Conservation (phyloP, 64 coral and sea anemone species). For the Montipora sp. region DNA sequence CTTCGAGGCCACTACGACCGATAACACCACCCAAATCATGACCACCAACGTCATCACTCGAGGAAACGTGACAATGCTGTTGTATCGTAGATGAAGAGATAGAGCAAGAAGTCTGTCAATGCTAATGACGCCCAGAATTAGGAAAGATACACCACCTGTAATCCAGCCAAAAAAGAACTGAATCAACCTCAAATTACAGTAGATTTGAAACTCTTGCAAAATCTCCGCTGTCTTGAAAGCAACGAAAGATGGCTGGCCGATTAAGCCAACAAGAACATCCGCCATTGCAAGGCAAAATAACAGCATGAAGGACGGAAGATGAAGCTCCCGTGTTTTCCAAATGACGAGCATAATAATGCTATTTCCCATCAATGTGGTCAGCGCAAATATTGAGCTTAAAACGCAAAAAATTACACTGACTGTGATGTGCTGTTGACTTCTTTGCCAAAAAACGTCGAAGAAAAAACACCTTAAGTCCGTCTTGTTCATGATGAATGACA, state of each 20-base stretch:
- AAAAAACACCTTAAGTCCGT: conserved; percentile 10
- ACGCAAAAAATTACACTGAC: neutral
- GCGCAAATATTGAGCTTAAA: conserved; percentile 12
- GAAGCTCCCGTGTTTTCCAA: conserved; percentile 1
- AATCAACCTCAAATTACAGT: neutral
- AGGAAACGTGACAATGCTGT: conserved; percentile 1
- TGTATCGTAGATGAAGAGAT: conserved; percentile 54
- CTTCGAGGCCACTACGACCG: neutral
- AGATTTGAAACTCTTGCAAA: neutral
- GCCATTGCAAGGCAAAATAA: conserved; percentile 28
- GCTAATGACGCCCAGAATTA: conserved; percentile 27
- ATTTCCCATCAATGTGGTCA: conserved; percentile 44
- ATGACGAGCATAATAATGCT: conserved; percentile 33
- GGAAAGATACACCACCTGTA: conserved; percentile 19
- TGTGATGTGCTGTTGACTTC: neutral
- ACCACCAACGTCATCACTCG: neutral
- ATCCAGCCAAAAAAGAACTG: conserved; percentile 10
- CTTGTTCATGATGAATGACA: neutral
- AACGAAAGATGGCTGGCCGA: conserved; percentile 42
- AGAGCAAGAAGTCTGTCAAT: conserved; percentile 42
- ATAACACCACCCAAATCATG: neutral
- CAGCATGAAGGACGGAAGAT: conserved; percentile 17
- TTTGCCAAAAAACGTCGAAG: neutral
- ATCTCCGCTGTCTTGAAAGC: conserved; percentile 33
- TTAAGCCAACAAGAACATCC: conserved; percentile 42